These are phyloP conservation scores for Perognathus longimembris DNA, from an alignment of 2,113 vertebrate genomes.

Conservation along the genomic window DNA sequence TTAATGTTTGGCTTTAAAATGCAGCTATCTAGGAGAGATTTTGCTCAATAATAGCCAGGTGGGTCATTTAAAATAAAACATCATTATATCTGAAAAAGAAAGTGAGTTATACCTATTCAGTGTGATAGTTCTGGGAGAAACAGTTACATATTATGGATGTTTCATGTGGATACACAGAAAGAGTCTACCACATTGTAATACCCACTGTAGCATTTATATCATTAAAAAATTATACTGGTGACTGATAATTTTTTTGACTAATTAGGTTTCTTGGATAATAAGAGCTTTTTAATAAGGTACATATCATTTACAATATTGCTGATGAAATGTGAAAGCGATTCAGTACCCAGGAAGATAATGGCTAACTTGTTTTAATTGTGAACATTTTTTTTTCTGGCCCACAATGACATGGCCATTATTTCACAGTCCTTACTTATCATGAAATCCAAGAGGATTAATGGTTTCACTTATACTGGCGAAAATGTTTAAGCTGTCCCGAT, in stretches of 20 bases:
- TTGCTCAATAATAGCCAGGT: background rate
- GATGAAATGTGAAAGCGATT: slow-evolving; percentile 95
- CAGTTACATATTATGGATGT: slow-evolving; percentile 51
- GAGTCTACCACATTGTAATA: slow-evolving; percentile 78
- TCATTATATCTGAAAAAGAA: background rate
- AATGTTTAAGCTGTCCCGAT: slow-evolving; percentile 99
- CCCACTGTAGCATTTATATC: slow-evolving; percentile 80
- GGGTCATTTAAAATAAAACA: background rate
- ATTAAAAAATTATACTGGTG: slow-evolving; percentile 87
- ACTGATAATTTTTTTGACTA: slow-evolving; percentile 90
- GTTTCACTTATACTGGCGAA: slow-evolving; percentile 98
- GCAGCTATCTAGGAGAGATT: background rate
- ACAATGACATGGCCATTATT: slow-evolving; percentile 99
- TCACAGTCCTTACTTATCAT: slow-evolving; percentile 97
- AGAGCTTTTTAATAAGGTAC: slow-evolving; percentile 93
- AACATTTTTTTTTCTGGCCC: slow-evolving; percentile 93
- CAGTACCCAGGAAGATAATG: slow-evolving; percentile 92
- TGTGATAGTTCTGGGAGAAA: slow-evolving; percentile 26
- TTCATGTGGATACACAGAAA: slow-evolving; percentile 78
- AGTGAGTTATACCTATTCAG: background rate
- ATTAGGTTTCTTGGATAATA: slow-evolving; percentile 92
- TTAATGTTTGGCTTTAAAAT: slow-evolving; percentile 50
- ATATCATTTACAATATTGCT: slow-evolving; percentile 93
- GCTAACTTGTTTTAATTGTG: slow-evolving; percentile 99
- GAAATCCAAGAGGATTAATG: slow-evolving; percentile 99